A percentile compares a stretch with the other conserved stretches of the same genome.
Conservation (phyloP, 2,113 vertebrate species). For the Calypte anna region DNA sequence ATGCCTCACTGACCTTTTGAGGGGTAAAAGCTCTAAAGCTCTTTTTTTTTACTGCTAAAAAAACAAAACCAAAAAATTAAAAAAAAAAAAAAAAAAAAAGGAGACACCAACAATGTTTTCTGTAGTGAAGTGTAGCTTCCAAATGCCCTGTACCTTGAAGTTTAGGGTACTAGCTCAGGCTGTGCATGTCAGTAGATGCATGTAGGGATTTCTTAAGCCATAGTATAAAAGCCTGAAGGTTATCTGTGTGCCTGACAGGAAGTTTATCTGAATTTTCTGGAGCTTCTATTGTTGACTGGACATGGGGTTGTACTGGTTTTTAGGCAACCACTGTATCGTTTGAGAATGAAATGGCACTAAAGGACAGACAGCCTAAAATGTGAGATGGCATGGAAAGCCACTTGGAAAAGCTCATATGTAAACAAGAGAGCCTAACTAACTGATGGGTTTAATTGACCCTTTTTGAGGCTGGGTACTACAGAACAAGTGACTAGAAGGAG, state of each 20-base stretch:
- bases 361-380: not conserved
- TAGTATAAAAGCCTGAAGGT: not conserved
- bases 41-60: not conserved
- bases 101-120: not conserved
- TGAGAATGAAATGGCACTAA: not conserved
- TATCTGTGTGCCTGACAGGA: not conserved
- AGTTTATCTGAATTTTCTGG: not conserved
- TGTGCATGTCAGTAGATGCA: not conserved
- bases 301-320: not conserved
- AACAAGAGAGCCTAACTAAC: not conserved
- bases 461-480: not conserved
- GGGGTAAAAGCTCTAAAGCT: conserved; percentile 1
- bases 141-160: not conserved
- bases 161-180: not conserved
- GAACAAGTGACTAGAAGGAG: not conserved
- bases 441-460: not conserved
- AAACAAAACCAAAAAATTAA: too few species aligned
- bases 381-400: not conserved
- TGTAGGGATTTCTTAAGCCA: not conserved
- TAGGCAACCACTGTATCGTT: not conserved
- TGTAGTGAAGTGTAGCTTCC: not conserved
- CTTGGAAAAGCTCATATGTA: not conserved
- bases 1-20: conserved; percentile 17
- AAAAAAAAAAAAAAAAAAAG: not conserved
- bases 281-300: not conserved